Evolutionary conservation across 1,140 invertebrate species (phyloP).

Genomic region (Apis florea): DNA sequence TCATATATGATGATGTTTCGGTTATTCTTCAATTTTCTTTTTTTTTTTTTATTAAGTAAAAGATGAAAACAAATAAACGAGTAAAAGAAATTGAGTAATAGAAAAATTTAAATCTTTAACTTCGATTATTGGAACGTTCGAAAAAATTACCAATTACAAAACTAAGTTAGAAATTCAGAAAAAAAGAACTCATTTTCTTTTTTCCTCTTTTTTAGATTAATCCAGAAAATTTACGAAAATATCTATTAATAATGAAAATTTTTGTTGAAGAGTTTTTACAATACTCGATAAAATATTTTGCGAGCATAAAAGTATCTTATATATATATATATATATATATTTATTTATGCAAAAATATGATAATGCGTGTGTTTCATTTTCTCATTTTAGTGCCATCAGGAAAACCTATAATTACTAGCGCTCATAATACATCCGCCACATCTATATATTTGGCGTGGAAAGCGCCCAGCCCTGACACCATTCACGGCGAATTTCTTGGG

Average conservation of each 20-base stretch:
- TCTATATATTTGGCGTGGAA: slow-evolving; percentile 87
- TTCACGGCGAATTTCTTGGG: slow-evolving; percentile 90
- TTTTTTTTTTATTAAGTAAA: too few species aligned
- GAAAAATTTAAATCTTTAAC: too few species aligned
- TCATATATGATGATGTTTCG: too few species aligned
- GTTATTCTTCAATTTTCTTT: too few species aligned
- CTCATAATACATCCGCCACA: slow-evolving; percentile 86
- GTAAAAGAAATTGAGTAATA: too few species aligned
- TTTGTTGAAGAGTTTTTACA: background rate
- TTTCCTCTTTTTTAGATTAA: background rate
- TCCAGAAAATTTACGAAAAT: slow-evolving; percentile 9
- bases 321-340: background rate
- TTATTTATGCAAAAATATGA: background rate
- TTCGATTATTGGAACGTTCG: too few species aligned
- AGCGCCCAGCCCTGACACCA: slow-evolving; percentile 84
- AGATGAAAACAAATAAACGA: too few species aligned
- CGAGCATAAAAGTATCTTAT: background rate
- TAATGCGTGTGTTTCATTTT: background rate
- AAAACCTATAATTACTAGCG: slow-evolving; percentile 86
- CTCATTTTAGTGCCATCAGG: slow-evolving; percentile 84
- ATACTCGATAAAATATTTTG: background rate
- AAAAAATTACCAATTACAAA: too few species aligned
- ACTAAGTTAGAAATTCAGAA: too few species aligned
- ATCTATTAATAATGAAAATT: slow-evolving; percentile 29
- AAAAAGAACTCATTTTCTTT: background rate